Evolutionary conservation across 2,888 invertebrate species (phyloP).

Genomic region (Trissoscelio sp.): DNA sequence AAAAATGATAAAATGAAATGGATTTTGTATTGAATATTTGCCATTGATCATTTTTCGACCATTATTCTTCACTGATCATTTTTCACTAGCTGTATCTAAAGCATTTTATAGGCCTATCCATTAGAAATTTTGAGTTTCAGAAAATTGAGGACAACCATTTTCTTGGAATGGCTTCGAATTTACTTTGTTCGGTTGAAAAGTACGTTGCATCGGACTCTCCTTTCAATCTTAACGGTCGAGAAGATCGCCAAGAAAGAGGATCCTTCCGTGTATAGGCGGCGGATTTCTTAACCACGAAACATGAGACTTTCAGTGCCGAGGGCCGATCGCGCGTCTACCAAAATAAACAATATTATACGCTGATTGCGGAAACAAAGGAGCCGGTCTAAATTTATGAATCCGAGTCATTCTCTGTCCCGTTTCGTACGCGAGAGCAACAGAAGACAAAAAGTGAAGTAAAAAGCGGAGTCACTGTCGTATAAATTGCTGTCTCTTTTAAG

Average conservation of each 20-base stretch:
- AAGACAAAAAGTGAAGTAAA: not conserved
- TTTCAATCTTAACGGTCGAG: slow-evolving; percentile 56
- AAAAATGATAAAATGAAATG: too few species aligned
- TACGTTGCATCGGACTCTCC: slow-evolving; percentile 50
- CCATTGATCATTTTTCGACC: too few species aligned
- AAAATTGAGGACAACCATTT: slow-evolving; percentile 17
- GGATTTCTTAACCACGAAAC: slow-evolving; percentile 62
- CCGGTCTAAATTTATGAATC: slow-evolving; percentile 25
- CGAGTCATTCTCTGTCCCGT: slow-evolving; percentile 5
- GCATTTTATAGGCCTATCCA: too few species aligned
- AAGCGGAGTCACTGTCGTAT: not conserved
- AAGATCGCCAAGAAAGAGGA: slow-evolving; percentile 53
- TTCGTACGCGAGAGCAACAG: not conserved
- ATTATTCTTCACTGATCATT: too few species aligned
- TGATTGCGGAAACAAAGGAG: slow-evolving; percentile 54
- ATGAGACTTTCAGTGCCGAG: slow-evolving; percentile 41
- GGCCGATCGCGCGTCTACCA: slow-evolving; percentile 40
- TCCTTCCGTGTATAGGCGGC: slow-evolving; percentile 55
- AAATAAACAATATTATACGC: slow-evolving; percentile 50
- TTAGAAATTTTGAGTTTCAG: not conserved
- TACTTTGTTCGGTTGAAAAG: slow-evolving; percentile 47
- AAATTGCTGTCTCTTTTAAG: slow-evolving; percentile 27
- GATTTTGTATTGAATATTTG: too few species aligned
- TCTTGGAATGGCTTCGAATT: slow-evolving; percentile 35
- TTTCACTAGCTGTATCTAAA: too few species aligned